Evolutionary conservation across 1,140 invertebrate genomes (phyloP).

Genomic region (Scaptodrosophila lebanonensis): DNA sequence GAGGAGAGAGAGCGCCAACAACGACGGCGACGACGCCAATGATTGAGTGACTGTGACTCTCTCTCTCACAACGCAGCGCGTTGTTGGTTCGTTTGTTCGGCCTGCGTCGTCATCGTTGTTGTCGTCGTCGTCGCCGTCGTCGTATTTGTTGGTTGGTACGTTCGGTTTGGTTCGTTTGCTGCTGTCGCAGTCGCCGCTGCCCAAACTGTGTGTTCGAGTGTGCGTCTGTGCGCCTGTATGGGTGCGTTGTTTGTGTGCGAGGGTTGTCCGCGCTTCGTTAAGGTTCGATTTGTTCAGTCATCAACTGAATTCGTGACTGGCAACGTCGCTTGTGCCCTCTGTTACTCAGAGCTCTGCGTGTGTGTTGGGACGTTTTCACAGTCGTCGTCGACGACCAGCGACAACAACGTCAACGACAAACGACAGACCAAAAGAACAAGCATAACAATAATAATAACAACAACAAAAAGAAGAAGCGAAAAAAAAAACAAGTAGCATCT

Average conservation of each 20-base stretch:
- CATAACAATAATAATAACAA: constrained; percentile 4
- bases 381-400: constrained; percentile 27
- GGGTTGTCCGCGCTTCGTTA: constrained; percentile 72
- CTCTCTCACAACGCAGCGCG: constrained; percentile 6
- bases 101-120: neutral
- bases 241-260: constrained; percentile 26
- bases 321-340: constrained; percentile 65
- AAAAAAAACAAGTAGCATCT: neutral
- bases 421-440: neutral
- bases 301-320: constrained; percentile 77
- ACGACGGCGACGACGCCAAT: constrained; percentile 55
- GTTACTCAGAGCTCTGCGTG: constrained; percentile 24
- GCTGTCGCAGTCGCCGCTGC: too few relatives aligned
- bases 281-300: constrained; percentile 73
- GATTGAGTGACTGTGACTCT: constrained; percentile 55
- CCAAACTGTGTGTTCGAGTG: constrained; percentile 12
- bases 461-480: constrained; percentile 12
- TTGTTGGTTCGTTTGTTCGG: constrained; percentile 1
- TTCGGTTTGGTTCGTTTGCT: constrained; percentile 15
- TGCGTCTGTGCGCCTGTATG: constrained; percentile 13
- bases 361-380: constrained; percentile 42
- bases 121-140: neutral
- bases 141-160: constrained; percentile 5
- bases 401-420: neutral
- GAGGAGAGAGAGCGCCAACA: constrained; percentile 35